phyloP scores from a whole-genome alignment of 2,797 vertebrate species.

The Gallinago stenura region DNA sequence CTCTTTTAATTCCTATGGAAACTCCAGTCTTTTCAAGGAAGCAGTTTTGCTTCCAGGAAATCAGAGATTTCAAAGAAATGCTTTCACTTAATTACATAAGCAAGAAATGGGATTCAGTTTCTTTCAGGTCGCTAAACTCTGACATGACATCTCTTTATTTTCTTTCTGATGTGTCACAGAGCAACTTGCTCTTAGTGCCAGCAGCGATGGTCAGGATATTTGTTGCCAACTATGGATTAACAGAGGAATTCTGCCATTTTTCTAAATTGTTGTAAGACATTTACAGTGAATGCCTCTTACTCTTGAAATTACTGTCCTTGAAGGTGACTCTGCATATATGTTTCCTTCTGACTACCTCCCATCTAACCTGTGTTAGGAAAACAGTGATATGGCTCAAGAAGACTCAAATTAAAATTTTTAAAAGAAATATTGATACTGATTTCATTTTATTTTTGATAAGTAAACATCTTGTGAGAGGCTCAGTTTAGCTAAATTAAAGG shows the following conservation, averaged over 20 bases:
- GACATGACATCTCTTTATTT: background rate
- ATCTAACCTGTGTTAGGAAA: background rate
- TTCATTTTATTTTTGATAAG: background rate
- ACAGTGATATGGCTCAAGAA: fast-evolving
- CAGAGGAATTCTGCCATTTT: background rate
- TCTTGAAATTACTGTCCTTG: background rate
- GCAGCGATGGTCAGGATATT: background rate
- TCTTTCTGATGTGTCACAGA: background rate
- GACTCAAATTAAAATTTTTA: background rate
- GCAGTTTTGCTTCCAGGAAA: background rate
- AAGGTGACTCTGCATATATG: background rate
- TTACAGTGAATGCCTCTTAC: background rate
- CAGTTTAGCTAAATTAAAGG: background rate
- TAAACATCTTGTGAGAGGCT: background rate
- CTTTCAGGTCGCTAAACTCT: background rate
- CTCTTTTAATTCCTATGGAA: background rate
- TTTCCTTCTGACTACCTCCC: background rate
- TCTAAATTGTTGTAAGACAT: background rate
- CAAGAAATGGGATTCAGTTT: background rate
- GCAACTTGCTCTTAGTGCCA: background rate
- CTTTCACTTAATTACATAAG: background rate
- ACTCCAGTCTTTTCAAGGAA: background rate
- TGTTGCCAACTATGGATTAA: background rate
- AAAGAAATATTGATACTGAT: background rate
- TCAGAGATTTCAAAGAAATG: background rate